Percentiles rank a stretch among this genome's conserved stretches.
phyloP scores from a whole-genome alignment of 2,113 vertebrate genomes.

The human (Homo sapiens) region DNA sequence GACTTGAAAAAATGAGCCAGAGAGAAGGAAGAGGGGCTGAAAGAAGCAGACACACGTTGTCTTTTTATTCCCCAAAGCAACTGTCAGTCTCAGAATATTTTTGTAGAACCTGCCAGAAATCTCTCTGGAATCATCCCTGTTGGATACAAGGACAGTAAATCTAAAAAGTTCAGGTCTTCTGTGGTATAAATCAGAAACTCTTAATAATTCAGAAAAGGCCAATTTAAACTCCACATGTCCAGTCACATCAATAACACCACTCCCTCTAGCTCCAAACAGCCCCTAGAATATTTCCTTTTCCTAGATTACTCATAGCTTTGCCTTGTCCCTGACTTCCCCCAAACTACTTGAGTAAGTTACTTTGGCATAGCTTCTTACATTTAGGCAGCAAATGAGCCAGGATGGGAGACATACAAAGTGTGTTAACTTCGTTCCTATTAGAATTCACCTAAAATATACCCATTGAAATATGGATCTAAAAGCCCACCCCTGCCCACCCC shows the following conservation, averaged over 20 bases:
- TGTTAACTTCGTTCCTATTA: constrained; percentile 49
- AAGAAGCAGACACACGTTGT: constrained; percentile 28
- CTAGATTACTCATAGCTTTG: background rate
- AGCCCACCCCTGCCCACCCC: background rate
- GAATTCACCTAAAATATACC: constrained; percentile 45
- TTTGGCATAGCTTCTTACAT: constrained; percentile 23
- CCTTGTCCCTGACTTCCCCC: constrained; percentile 25
- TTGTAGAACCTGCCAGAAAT: constrained; percentile 56
- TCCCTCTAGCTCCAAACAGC: background rate
- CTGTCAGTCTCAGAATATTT: constrained; percentile 56
- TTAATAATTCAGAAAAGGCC: constrained; percentile 54
- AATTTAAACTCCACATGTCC: background rate
- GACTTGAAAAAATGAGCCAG: constrained; percentile 73
- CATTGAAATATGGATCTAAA: constrained; percentile 32
- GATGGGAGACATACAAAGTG: constrained; percentile 9
- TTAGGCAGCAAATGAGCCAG: constrained; percentile 44
- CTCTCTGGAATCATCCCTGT: constrained; percentile 9
- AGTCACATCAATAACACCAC: background rate
- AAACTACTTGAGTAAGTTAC: background rate
- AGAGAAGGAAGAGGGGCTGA: constrained; percentile 24
- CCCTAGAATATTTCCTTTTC: background rate
- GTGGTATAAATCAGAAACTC: constrained; percentile 22
- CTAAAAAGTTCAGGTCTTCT: constrained; percentile 29
- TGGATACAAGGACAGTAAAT: constrained; percentile 37
- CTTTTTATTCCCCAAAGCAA: constrained; percentile 62